phyloP scores from a whole-genome alignment of 1,140 invertebrate species.

The Drosophila eugracilis region DNA sequence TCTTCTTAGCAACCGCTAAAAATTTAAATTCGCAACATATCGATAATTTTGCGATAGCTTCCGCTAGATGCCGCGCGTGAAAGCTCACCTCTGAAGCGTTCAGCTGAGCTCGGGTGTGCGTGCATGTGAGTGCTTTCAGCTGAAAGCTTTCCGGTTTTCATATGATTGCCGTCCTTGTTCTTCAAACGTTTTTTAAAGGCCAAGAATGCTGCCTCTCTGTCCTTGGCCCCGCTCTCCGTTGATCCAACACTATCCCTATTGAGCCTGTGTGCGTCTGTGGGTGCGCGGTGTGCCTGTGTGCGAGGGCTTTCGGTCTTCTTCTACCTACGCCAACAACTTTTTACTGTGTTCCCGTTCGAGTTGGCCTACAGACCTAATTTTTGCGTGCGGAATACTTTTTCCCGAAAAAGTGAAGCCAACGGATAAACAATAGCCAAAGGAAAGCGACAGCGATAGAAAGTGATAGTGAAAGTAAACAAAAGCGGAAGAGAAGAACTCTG shows the following conservation, averaged over 20 bases:
- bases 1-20: neutral
- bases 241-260: constrained; percentile 17
- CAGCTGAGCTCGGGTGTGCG: neutral
- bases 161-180: constrained; percentile 84
- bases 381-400: constrained; percentile 74
- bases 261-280: constrained; percentile 4
- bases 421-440: constrained; percentile 57
- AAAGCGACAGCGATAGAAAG: constrained; percentile 36
- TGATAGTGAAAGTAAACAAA: constrained; percentile 37
- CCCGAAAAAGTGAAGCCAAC: constrained; percentile 69
- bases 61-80: neutral
- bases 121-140: constrained; percentile 56
- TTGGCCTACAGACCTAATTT: constrained; percentile 84
- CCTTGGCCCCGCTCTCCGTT: constrained; percentile 66
- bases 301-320: constrained; percentile 75
- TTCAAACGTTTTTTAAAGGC: constrained; percentile 84
- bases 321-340: constrained; percentile 81
- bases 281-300: constrained; percentile 22
- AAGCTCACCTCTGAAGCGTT: constrained; percentile 5
- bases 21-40: neutral
- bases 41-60: neutral
- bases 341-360: constrained; percentile 79
- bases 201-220: constrained; percentile 69
- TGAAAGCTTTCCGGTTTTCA: constrained; percentile 56
- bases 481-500: constrained; percentile 37